Conservation (phyloP, 2,113 vertebrate species). For the Lucifuga dentata region DNA sequence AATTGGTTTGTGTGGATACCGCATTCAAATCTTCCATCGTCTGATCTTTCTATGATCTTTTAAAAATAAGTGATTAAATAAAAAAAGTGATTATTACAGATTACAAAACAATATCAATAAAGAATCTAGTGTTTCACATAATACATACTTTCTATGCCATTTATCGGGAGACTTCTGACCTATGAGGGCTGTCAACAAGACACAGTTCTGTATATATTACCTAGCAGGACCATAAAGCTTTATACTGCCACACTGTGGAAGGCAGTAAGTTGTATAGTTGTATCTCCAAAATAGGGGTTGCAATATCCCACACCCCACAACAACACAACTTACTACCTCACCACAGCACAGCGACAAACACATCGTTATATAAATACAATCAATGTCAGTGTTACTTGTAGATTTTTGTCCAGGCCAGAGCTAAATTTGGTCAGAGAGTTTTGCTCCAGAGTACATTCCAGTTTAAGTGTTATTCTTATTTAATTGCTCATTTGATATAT, state of each 20-base stretch:
- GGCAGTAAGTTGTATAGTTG: conserved; percentile 91
- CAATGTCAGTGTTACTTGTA: too few relatives aligned
- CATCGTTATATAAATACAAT: background rate
- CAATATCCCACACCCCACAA: conserved; percentile 84
- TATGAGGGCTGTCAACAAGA: background rate
- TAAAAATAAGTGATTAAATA: too few relatives aligned
- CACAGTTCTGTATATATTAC: background rate
- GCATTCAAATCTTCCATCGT: too few relatives aligned
- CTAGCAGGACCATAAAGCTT: background rate
- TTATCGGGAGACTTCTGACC: background rate
- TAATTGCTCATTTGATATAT: too few relatives aligned
- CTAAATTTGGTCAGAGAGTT: too few relatives aligned
- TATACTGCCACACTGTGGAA: conserved; percentile 76
- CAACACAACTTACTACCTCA: conserved; percentile 93
- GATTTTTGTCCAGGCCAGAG: background rate
- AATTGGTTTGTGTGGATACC: too few relatives aligned
- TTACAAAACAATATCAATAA: too few relatives aligned
- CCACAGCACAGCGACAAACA: conserved; percentile 63
- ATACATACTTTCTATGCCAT: background rate
- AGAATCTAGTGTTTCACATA: too few relatives aligned
- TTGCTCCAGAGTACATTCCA: too few relatives aligned
- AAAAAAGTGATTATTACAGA: too few relatives aligned
- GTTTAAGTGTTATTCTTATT: too few relatives aligned
- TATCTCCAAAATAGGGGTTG: conserved; percentile 84
- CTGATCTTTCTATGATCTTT: too few relatives aligned